Conservation (phyloP, 2,797 vertebrate species). For the Microhierax caerulescens region DNA sequence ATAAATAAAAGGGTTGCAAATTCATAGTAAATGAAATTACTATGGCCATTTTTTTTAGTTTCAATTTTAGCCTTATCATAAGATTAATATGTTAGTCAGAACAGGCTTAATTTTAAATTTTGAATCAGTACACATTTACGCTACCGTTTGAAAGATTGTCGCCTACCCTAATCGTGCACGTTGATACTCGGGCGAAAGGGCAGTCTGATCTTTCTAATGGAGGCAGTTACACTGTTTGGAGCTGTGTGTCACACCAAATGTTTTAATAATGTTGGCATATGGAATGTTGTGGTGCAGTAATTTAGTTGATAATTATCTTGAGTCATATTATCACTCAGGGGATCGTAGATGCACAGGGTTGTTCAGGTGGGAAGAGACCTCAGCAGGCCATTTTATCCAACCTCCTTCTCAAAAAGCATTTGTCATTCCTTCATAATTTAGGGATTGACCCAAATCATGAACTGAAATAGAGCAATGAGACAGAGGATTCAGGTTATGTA, state of each 20-base stretch:
- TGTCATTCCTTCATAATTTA: not conserved
- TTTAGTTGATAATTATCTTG: not conserved
- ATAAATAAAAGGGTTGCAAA: not conserved
- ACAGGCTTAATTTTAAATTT: not conserved
- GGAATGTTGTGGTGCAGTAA: not conserved
- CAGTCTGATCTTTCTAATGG: not conserved
- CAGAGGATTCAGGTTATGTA: not conserved
- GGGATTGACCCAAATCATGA: not conserved
- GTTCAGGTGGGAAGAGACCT: not conserved
- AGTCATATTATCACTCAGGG: not conserved
- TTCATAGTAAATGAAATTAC: not conserved
- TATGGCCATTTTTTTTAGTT: not conserved
- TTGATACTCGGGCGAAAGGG: not conserved
- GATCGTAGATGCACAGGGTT: not conserved
- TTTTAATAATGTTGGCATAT: no score
- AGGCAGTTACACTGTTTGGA: fast-evolving
- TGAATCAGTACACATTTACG: not conserved
- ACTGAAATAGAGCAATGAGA: not conserved
- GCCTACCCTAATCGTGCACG: fast-evolving
- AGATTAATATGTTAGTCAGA: not conserved
- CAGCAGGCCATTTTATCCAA: not conserved
- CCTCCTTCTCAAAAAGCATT: not conserved
- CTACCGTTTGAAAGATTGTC: not conserved
- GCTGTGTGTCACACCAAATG: not conserved
- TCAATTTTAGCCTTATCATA: not conserved